Evolutionary conservation across 2,888 invertebrate genomes (phyloP), one percentile per base, ranked within the genome.

Genomic region (Eupithecia vulgata): DNA sequence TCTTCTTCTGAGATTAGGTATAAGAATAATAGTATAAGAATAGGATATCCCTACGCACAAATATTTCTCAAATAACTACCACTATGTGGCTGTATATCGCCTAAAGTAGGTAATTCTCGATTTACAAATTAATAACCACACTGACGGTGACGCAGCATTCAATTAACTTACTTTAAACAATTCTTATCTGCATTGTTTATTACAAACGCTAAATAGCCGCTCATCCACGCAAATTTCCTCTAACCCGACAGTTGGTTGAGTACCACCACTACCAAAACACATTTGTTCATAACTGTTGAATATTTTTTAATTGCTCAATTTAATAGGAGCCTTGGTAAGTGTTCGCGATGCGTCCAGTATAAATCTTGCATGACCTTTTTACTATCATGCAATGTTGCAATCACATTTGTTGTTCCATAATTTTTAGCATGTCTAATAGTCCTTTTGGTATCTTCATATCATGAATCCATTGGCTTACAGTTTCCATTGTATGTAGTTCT

Each of bases 391-490:
- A 83, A 82, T 76, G 34, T 25, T 68, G 62, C 76, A 80, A 74
- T 77, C 76, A 80, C 72, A 73, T 75, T 80, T 73, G 72, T 79
- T 70, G 52, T 59, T 70, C 79, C 83, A 82, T 79, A 74, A 77
- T 83, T 78, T 82, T 79, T 82, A 84, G 90, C 89, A 90, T 90
- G 88, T 67, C 81, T 79, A 76, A 83, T 87, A 86, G 84, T 83
- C 84, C 83, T 85, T 68, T 79, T 75, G 80, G 77, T 70, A 66
- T 70, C 64, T 77, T 84, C 87, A 88, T 86, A 77, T 85, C 88
- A 86, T 87, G 74, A 79, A 78, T 74, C 76, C 85, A 86, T 84
- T 85, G 86, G 87, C 85, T 86, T 88, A 83, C 62, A 61, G 82
- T 78, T 79, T 83, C 78, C 78, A 80, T 81, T 78, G 81, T 81